phyloP scores from a whole-genome alignment of 2,113 vertebrate species.

The Orthonyx spaldingii region DNA sequence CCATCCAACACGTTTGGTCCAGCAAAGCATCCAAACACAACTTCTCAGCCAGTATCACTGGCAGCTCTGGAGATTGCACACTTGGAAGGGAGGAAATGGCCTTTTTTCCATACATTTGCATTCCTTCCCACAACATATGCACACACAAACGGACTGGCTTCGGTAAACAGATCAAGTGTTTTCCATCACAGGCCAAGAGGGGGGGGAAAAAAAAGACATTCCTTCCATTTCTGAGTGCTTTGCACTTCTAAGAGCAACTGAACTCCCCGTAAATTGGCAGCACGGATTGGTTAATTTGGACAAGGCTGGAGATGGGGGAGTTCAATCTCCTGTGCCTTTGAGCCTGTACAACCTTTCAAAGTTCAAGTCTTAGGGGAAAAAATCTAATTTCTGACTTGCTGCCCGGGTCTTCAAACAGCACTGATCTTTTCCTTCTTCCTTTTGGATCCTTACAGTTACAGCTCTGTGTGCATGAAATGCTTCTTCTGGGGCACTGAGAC shows the following conservation, averaged over 20 bases:
- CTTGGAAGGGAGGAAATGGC: not conserved
- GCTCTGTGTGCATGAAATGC: not conserved
- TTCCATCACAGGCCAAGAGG: not conserved
- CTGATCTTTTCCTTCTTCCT: not conserved
- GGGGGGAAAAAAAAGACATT: not conserved
- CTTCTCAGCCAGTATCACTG: not conserved
- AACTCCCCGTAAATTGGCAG: fast-evolving
- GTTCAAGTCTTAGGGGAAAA: not conserved
- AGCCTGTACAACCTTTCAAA: not conserved
- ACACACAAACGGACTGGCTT: not conserved
- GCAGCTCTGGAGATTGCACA: not conserved
- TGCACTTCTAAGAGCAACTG: not conserved
- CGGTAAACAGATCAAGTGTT: not conserved
- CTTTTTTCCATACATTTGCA: not conserved
- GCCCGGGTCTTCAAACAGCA: not conserved
- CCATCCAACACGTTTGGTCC: not conserved
- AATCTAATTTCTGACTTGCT: not conserved
- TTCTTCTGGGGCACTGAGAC: not conserved
- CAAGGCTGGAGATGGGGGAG: not conserved
- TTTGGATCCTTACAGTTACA: not conserved
- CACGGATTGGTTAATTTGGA: not conserved
- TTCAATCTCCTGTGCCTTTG: not conserved
- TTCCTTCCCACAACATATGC: not conserved
- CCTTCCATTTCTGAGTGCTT: not conserved
- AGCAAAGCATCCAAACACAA: not conserved